phyloP scores from a whole-genome alignment of 2,113 vertebrate genomes.

The Melanotaenia duboulayi region DNA sequence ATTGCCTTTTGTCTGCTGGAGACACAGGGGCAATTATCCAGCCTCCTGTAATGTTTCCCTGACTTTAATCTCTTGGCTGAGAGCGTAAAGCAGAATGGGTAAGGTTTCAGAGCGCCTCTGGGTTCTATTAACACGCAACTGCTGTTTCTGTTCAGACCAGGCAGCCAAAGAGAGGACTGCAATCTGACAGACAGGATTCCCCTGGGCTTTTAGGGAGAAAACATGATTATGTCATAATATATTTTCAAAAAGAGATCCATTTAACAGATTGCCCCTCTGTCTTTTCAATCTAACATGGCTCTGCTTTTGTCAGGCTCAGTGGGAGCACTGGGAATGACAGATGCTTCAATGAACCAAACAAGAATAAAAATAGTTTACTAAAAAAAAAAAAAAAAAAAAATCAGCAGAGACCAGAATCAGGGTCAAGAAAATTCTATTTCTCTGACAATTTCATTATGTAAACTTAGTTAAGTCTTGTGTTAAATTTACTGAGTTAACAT shows the following conservation, averaged over 20 bases:
- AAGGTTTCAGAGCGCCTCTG: conserved; percentile 84
- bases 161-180: conserved; percentile 68
- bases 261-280: conserved; percentile 80
- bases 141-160: conserved; percentile 79
- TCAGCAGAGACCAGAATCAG: conserved; percentile 41
- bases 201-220: conserved; percentile 80
- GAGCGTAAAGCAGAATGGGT: conserved; percentile 82
- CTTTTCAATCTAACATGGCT: conserved; percentile 77
- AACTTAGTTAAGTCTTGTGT: conserved; percentile 26
- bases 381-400: conserved; percentile 19
- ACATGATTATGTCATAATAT: conserved; percentile 87
- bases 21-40: conserved; percentile 83
- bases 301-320: conserved; percentile 74
- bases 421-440: conserved; percentile 34
- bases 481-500: conserved; percentile 6
- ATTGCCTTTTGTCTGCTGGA: conserved; percentile 82
- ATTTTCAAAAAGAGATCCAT: conserved; percentile 84
- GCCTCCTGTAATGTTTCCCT: conserved; percentile 85
- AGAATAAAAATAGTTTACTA: conserved; percentile 71
- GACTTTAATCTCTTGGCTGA: conserved; percentile 85
- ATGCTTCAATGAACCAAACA: conserved; percentile 71
- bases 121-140: conserved; percentile 85
- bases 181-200: conserved; percentile 81
- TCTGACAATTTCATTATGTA: conserved; percentile 36
- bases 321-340: conserved; percentile 74